phyloP scores from a whole-genome alignment of 2,113 vertebrate species.

The Bambusicola thoracicus region DNA sequence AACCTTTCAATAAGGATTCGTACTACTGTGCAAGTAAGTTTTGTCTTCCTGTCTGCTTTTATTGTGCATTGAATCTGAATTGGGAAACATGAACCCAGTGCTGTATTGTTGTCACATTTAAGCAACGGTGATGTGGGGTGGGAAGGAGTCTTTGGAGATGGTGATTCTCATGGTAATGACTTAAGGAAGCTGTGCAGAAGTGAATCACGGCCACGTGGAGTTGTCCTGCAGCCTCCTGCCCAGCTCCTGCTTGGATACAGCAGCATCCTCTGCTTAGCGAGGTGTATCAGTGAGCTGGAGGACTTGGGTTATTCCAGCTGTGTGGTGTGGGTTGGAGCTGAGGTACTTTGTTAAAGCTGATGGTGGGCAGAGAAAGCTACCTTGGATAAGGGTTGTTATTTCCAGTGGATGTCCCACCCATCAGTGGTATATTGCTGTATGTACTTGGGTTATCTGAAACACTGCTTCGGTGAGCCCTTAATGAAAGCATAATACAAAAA shows the following conservation, averaged over 20 bases:
- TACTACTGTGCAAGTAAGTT: slow-evolving; percentile 89
- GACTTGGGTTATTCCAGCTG: not conserved
- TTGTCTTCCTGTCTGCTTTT: not conserved
- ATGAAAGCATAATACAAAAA: not conserved
- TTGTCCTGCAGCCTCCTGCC: not conserved
- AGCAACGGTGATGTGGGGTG: not conserved
- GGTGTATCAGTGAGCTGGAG: not conserved
- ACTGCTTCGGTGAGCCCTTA: rapidly evolving
- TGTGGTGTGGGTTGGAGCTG: not conserved
- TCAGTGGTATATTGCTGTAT: not conserved
- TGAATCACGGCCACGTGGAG: not conserved
- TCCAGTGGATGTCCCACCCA: rapidly evolving
- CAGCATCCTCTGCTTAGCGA: not conserved
- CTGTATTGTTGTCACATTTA: not conserved
- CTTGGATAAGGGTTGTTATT: not conserved
- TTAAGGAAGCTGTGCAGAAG: not conserved
- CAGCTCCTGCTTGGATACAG: not conserved
- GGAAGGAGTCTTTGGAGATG: not conserved
- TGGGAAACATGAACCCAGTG: not conserved
- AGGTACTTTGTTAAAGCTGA: not conserved
- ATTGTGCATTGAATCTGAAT: not conserved
- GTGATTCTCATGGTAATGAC: not conserved
- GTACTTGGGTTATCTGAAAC: not conserved
- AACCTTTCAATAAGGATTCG: slow-evolving; percentile 86
- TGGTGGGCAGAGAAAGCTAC: not conserved